Base-by-base conservation (phyloP, 1,140 invertebrate genomes). In the Pentalonia nigronervosa region DNA sequence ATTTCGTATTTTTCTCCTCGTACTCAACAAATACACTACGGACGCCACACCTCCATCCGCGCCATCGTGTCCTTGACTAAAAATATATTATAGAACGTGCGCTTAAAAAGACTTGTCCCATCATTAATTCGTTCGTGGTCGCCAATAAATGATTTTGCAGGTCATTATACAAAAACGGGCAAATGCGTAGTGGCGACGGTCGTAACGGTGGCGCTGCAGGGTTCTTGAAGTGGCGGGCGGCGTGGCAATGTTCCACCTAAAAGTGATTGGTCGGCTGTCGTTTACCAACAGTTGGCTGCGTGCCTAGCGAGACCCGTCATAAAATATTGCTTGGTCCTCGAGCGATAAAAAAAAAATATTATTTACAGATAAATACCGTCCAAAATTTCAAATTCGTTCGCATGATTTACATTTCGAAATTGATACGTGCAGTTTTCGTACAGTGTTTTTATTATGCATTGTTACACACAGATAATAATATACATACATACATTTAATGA, bases 221-320 rank as follows among this genome's bases (percentile, higher is more conserved):
- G n/a, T 14, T 86, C 25, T 53, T 56, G 91, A 86, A 84, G 48
- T 84, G 48, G 91, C 30, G 60, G 91, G 91, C 1, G 25, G 81
- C 47, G 56, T 93, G 91, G 91, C 91, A 93, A 93, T n/a, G 91
- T 93, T 93, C 91, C 91, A 93, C 91, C 91, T 84, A 81, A 53
- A 93, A 93, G 91, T 86, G 91, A 93, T 93, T 93, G 91, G 91
- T 93, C 34, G 91, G 81, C 91, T 93, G 91, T 93, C 91, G 81
- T 93, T 93, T 93, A 93, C 91, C 91, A 93, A 93, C 91, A 93
- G 91, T 93, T 93, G 91, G 91, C 91, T 23, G 48, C 9, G 81
- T 93, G 91, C 91, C 91, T 93, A 93, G 91, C 25, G 25, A 53
- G 21, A 45, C 91, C 50, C 48, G 48, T 93, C 91, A 93, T 93